These are phyloP conservation scores for Paraplagusia blochii DNA, from an alignment of 2,113 vertebrate genomes.

Conservation along the genomic window DNA sequence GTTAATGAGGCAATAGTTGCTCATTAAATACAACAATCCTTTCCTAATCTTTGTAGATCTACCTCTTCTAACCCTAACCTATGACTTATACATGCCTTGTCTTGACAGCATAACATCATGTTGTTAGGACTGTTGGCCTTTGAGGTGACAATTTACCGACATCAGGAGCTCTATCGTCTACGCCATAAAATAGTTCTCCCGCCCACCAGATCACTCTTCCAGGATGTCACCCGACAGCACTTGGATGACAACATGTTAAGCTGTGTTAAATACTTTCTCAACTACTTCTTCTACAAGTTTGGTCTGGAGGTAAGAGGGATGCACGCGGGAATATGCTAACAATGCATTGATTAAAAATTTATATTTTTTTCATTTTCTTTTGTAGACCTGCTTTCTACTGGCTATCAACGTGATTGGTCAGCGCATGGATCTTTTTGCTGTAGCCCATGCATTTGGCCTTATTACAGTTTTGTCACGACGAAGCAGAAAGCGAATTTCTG, in stretches of 20 bases:
- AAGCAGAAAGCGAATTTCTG: constrained; percentile 84
- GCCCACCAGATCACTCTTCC: constrained; percentile 87
- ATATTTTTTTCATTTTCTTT: background rate
- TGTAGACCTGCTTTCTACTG: constrained; percentile 90
- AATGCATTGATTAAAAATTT: background rate
- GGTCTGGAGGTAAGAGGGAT: constrained; percentile 84
- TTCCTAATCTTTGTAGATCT: no score
- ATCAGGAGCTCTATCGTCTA: constrained; percentile 88
- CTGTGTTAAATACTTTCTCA: constrained; percentile 91
- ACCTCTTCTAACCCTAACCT: no score
- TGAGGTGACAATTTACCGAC: constrained; percentile 91
- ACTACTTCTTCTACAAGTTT: constrained; percentile 98
- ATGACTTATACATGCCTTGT: background rate
- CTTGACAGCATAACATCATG: constrained; percentile 77
- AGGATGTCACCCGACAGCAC: constrained; percentile 87
- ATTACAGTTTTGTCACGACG: constrained; percentile 85
- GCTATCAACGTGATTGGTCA: constrained; percentile 94
- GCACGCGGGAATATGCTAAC: background rate
- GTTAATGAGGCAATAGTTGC: no score
- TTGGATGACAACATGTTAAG: constrained; percentile 85
- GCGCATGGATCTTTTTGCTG: constrained; percentile 93
- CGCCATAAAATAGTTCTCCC: constrained; percentile 82
- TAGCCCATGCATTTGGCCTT: constrained; percentile 88
- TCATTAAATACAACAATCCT: no score
- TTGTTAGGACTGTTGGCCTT: constrained; percentile 91